phyloP scores from a whole-genome alignment of 2,888 invertebrate genomes.

The Drosophila demipolita region DNA sequence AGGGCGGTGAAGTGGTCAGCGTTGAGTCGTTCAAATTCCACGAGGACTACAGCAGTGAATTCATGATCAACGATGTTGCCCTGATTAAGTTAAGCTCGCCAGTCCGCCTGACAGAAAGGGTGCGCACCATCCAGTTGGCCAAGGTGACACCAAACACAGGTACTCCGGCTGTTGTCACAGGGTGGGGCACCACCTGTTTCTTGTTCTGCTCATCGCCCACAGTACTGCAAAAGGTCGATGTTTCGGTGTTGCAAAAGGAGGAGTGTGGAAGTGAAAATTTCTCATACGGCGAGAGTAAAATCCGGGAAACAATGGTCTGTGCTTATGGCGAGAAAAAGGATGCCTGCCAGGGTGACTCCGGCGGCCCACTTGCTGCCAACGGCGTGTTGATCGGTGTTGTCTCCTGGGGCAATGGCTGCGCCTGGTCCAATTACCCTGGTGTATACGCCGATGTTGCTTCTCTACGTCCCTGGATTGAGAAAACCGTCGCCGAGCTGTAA shows the following conservation, averaged over 20 bases:
- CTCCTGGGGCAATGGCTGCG: conserved; percentile 84
- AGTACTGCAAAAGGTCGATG: conserved; percentile 55
- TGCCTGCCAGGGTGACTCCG: conserved; percentile 84
- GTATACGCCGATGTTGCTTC: conserved; percentile 80
- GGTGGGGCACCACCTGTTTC: conserved; percentile 83
- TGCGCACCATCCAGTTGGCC: conserved; percentile 73
- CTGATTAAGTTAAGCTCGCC: conserved; percentile 82
- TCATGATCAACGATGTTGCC: conserved; percentile 84
- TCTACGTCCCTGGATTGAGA: conserved; percentile 64
- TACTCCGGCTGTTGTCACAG: conserved; percentile 78
- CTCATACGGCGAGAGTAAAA: conserved; percentile 56
- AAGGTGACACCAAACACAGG: conserved; percentile 66
- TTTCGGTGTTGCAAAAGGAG: conserved; percentile 51
- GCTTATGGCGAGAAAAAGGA: conserved; percentile 77
- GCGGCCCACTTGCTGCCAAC: conserved; percentile 83
- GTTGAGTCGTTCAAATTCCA: conserved; percentile 79
- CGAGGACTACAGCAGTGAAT: conserved; percentile 77
- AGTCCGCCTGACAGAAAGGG: conserved; percentile 58
- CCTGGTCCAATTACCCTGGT: conserved; percentile 77
- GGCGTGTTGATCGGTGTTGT: conserved; percentile 81
- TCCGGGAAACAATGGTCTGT: conserved; percentile 81
- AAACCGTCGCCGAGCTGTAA: conserved; percentile 48
- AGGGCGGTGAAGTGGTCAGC: conserved; percentile 82
- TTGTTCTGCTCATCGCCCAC: conserved; percentile 48
- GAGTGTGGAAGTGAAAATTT: conserved; percentile 45